Evolutionary conservation across 2,113 vertebrate genomes (phyloP).

Genomic region (Zingel zingel): DNA sequence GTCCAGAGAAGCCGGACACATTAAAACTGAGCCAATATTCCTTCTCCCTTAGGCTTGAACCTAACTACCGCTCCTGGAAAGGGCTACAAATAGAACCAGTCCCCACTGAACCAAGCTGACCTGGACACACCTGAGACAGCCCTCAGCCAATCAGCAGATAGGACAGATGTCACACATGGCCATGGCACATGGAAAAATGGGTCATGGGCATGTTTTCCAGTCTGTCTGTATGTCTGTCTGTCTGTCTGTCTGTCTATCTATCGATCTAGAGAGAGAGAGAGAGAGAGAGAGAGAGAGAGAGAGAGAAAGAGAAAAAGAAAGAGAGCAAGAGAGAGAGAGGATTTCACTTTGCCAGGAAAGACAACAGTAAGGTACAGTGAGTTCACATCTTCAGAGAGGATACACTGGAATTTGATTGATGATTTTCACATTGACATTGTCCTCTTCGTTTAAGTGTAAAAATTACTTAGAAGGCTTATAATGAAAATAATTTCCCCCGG

Average conservation of each 20-base stretch:
- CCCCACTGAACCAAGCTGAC: slow-evolving; percentile 58
- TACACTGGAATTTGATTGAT: slow-evolving; percentile 52
- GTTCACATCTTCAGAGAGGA: slow-evolving; percentile 35
- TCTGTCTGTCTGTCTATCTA: slow-evolving; percentile 11
- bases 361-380: slow-evolving; percentile 18
- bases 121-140: slow-evolving; percentile 58
- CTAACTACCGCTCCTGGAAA: neutral
- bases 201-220: slow-evolving; percentile 43
- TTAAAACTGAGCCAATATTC: slow-evolving; percentile 38
- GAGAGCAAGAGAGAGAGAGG: neutral
- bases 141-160: slow-evolving; percentile 58
- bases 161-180: slow-evolving; percentile 55
- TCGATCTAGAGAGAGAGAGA: neutral
- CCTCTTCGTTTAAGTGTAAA: slow-evolving; percentile 63
- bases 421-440: slow-evolving; percentile 60
- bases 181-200: slow-evolving; percentile 53
- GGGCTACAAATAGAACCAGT: slow-evolving; percentile 64
- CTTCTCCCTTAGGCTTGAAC: slow-evolving; percentile 27
- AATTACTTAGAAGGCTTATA: slow-evolving; percentile 35
- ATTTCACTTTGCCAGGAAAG: slow-evolving; percentile 4
- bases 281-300: neutral
- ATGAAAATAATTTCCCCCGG: slow-evolving; percentile 42
- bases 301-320: neutral
- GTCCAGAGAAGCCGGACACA: slow-evolving; percentile 11
- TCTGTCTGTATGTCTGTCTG: neutral